These are phyloP conservation scores for Ariopsis seemanni DNA, from an alignment of 2,113 vertebrate genomes.

Conservation along the genomic window DNA sequence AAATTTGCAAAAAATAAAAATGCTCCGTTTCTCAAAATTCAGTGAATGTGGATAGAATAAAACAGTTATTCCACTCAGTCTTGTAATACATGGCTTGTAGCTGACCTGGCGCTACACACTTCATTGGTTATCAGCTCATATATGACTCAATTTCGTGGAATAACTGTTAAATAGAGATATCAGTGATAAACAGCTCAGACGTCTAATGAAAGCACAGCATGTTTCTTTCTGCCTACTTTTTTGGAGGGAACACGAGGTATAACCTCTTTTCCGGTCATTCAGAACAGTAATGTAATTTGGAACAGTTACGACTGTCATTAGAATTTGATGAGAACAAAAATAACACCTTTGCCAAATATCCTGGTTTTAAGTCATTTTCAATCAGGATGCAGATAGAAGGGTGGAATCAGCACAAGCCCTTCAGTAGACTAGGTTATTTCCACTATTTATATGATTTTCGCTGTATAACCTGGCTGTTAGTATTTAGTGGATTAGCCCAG, in stretches of 20 bases:
- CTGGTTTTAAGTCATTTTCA: neutral
- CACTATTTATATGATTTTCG: neutral
- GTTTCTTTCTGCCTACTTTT: neutral
- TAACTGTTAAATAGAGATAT: too few species aligned
- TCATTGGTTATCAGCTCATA: too few species aligned
- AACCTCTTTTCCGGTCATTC: neutral
- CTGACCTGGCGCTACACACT: too few species aligned
- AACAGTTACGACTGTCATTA: neutral
- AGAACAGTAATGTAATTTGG: neutral
- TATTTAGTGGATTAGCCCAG: neutral
- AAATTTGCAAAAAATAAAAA: too few species aligned
- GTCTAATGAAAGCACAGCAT: constrained; percentile 10
- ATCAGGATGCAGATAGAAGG: neutral
- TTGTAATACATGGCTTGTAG: too few species aligned
- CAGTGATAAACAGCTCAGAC: neutral
- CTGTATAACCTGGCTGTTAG: neutral
- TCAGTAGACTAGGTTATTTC: neutral
- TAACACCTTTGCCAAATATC: neutral
- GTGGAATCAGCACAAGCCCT: constrained; percentile 3
- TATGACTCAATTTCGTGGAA: too few species aligned
- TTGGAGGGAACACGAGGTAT: neutral
- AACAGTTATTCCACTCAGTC: too few species aligned
- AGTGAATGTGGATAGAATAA: too few species aligned
- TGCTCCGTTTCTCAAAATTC: too few species aligned
- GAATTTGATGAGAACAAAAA: neutral